Conservation (phyloP, 2,113 vertebrate species). For the Vireo altiloquus region DNA sequence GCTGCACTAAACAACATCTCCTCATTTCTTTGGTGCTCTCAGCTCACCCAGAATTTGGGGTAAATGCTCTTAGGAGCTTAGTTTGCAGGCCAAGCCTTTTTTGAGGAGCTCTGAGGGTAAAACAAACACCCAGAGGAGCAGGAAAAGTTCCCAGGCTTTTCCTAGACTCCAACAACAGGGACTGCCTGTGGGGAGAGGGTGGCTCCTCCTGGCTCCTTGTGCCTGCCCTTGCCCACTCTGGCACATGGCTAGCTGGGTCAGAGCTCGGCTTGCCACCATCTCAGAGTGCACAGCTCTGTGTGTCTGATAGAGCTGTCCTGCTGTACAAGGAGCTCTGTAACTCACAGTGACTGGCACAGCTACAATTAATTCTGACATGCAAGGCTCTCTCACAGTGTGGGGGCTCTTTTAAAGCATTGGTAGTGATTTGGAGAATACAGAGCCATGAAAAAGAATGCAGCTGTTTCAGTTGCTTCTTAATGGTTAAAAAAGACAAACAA, state of each 20-base stretch:
- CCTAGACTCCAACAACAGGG: no score
- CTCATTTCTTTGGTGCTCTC: no score
- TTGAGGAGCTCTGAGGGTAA: no score
- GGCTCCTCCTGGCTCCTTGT: background rate
- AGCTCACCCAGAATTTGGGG: no score
- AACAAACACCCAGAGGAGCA: no score
- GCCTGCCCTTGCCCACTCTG: background rate
- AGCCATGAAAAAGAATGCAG: background rate
- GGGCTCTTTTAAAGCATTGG: slow-evolving; percentile 35
- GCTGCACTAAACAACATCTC: no score
- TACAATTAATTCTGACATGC: slow-evolving; percentile 58
- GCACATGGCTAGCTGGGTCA: background rate
- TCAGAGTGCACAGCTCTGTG: background rate
- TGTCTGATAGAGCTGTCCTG: background rate
- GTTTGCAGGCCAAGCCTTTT: no score
- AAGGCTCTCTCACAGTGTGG: slow-evolving; percentile 26
- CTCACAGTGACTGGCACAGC: background rate
- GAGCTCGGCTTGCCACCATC: background rate
- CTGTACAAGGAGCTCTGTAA: slow-evolving; percentile 3
- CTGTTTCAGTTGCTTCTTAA: slow-evolving; percentile 12
- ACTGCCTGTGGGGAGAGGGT: background rate
- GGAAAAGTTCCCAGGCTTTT: no score
- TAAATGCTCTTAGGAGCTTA: no score
- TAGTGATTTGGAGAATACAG: slow-evolving; percentile 4
- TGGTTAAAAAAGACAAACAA: slow-evolving; percentile 23